Base-by-base conservation (phyloP, 2,888 invertebrate species). In the Drosophila infuscata region DNA sequence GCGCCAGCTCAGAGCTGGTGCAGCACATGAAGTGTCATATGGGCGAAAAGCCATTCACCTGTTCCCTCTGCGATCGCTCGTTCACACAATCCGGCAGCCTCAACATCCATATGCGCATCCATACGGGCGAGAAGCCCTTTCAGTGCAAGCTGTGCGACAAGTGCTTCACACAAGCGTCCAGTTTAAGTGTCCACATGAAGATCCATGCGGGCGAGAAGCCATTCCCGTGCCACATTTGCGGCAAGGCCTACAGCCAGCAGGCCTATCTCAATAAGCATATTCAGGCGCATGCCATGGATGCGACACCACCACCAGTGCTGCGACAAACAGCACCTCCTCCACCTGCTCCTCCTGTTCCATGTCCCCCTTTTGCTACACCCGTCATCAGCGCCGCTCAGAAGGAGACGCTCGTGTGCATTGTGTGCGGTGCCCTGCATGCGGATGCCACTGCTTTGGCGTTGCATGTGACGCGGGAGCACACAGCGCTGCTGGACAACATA, bases 11-110 rank as follows among this genome's bases (percentile, higher is more conserved):
- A n/a, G 93, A 93, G 77, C 75, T 93, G 59, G 93, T 93, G 46
- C 93, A 93, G 74, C 94, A 94, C 74, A 93, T 93, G 93, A 93
- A 93, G 68, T 91, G 91, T 29, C 94, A 94, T 63, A 92, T 93
- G 85, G 94, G 94, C 15, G 93, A 93, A 70, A 93, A 93, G 64
- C 93, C 93, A 0, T 94, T 93, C 61, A 92, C 92, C 52, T 93
- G 93, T 69, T 92, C 92, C 30, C 85, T 93, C 38, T 93, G 93
- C 73, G 93, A 93, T 81, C 92, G 93, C 53, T 92, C 93, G n/a
- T 93, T 93, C 71, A 93, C 93, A 0, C 93, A 93, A 74, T 93
- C 93, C 0, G 93, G 93, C 51, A 92, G 93, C 67, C 83, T 93
- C 12, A 93, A 93, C 63, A 93, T 93, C 9, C 93, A 93, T 74